Base-by-base conservation (phyloP, 2,113 vertebrate genomes). In the Entelurus aequoreus region DNA sequence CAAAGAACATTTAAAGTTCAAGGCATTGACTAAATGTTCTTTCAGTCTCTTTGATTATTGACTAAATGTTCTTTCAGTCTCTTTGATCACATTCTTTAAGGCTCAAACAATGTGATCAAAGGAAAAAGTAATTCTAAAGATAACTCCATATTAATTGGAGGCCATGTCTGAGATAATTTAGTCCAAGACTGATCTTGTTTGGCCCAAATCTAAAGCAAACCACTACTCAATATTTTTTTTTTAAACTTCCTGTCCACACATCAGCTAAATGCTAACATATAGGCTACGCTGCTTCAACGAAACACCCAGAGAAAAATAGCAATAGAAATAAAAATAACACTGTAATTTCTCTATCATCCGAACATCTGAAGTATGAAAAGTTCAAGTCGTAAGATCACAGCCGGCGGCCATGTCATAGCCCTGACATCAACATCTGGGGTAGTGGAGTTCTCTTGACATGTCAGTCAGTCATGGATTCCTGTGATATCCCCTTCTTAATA, bases 351-450 rank as follows among this genome's bases (percentile, higher is more conserved):
- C 36, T 16, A 15, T 15, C 13, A 11, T 46, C 11, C 42, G n/a
- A 8, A 8, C 5, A 28, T 16, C 36, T 51, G 14, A 62, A 40
- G 42, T 9, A 55, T 57, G 62, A 64, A 64, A 65, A 47, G 53
- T 63, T 72, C 63, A 65, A 44, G 63, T 71, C 69, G 69, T 38
- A 63, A 66, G 6, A 56, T 67, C 50, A 63, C 9, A 72, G 42
- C 60, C 44, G 16, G 56, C 35, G 71, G 62, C 78, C 55, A 53
- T 63, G 72, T 78, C 66, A 68, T 69, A 56, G 64, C 53, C 42
- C 10, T 46, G 71, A 74, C 36, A 74, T 82, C 87, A 85, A 84
- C 77, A 85, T 85, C 68, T 7, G 48, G 7, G 14, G 0, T 56
- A 7, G 62, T 54, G 61, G 50, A 62, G 63, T 11, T 56, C 15